Base-by-base conservation (phyloP, 2,113 vertebrate genomes). In the Eubucco bourcierii region DNA sequence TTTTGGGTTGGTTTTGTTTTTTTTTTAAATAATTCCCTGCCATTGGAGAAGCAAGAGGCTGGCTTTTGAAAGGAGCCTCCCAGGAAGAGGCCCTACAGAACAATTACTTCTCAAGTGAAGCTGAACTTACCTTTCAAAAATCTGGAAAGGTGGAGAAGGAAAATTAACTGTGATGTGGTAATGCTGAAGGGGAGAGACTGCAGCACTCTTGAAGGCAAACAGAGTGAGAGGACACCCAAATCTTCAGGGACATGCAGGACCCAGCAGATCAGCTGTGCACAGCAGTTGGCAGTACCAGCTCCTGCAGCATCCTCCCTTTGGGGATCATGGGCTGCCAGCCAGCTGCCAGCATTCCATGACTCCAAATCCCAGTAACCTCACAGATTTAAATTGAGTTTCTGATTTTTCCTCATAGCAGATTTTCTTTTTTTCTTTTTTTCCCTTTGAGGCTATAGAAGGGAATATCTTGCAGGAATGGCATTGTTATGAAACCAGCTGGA, bases 131-230 rank as follows among this genome's bases (percentile, higher is more conserved):
- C 64, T 46, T 46, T 47, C 19, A 19, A 25, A 79, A 72, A n/a
- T 1, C 55, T 18, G 21, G 18, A 52, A 13, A 55, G 39, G 37
- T 2, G 18, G 34, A 58, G 46, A 39, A 73, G n/a, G 44, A n/a
- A 15, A 82, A 53, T 29, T 0, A 58, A 31, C 15, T 81, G 20
- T 3, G 5, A 31, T 1, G 27, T 0, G 11, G 18, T 3, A 19
- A 64, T 4, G 39, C 78, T 58, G 2, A 10, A 60, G 37, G 15
- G 33, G 65, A 39, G 18, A 52, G 24, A 7, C 21, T 55, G 31
- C 2, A 3, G 70, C 70, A 50, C 31, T n/a, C 52, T 10, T 27
- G 56, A 4, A 46, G 52, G 6, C 33, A 16, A 23, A 33, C 0
- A 0, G 5, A 12, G 11, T 59, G 44, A 3, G 64, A 37, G 73